phyloP scores from a whole-genome alignment of 2,113 vertebrate species.

The Cygnus atratus region DNA sequence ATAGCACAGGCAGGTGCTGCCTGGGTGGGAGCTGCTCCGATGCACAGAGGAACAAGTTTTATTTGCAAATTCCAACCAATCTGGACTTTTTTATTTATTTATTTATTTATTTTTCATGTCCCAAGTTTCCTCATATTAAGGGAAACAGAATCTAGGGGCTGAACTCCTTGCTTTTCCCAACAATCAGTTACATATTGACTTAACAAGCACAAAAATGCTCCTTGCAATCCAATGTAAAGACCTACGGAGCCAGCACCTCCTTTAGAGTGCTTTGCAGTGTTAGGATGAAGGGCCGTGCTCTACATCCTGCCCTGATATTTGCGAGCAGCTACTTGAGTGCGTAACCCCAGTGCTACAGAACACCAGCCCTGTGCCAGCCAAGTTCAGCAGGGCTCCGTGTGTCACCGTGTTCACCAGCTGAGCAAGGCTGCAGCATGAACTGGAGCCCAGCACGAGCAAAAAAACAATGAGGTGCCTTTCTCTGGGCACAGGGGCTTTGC shows the following conservation, averaged over 20 bases:
- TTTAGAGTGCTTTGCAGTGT: not conserved
- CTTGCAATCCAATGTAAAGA: constrained; percentile 13
- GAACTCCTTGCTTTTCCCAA: not conserved
- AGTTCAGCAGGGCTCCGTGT: not conserved
- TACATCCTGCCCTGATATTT: rapidly evolving
- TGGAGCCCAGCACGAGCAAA: rapidly evolving
- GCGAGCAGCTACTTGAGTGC: not conserved
- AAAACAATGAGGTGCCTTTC: too few species aligned
- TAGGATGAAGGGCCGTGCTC: not conserved
- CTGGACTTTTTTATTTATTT: not conserved
- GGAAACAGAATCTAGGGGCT: not conserved
- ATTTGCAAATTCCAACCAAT: not conserved
- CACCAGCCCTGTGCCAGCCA: rapidly evolving
- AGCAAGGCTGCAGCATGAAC: rapidly evolving
- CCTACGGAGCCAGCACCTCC: not conserved
- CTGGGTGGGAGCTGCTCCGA: not conserved
- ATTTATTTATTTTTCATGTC: not conserved
- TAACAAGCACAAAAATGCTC: constrained; percentile 5
- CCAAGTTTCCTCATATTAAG: not conserved
- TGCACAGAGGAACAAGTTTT: rapidly evolving
- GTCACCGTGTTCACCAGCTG: rapidly evolving
- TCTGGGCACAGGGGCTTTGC: rapidly evolving
- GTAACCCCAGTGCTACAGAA: not conserved
- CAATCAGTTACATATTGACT: constrained; percentile 16
- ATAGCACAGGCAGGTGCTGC: rapidly evolving